Conservation (phyloP, 2,888 invertebrate species). For the Amiota communis region DNA sequence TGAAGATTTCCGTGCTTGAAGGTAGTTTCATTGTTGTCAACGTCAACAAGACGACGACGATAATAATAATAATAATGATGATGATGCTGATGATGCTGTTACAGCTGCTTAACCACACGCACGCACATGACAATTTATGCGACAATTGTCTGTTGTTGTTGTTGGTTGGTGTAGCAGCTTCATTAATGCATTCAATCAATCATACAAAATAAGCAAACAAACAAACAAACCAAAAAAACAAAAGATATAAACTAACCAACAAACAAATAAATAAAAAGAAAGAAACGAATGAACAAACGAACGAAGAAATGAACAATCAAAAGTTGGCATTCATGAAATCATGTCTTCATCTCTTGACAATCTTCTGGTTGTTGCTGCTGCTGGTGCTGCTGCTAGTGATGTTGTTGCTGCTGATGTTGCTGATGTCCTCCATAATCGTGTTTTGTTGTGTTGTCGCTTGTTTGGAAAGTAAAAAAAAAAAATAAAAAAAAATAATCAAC, state of each 20-base stretch:
- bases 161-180: slow-evolving; percentile 11
- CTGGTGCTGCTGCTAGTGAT: background rate
- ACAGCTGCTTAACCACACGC: background rate
- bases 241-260: background rate
- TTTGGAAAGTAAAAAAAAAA: too few relatives aligned
- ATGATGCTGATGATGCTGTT: background rate
- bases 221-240: background rate
- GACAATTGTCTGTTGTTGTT: slow-evolving; percentile 5
- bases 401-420: too few relatives aligned
- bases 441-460: too few relatives aligned
- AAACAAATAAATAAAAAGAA: slow-evolving; percentile 7
- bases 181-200: slow-evolving; percentile 25
- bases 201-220: slow-evolving; percentile 16
- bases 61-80: background rate
- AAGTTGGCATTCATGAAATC: slow-evolving; percentile 5
- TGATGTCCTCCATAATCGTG: too few relatives aligned
- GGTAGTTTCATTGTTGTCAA: too few relatives aligned
- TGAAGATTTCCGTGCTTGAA: too few relatives aligned
- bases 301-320: background rate
- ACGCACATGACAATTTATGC: slow-evolving; percentile 19
- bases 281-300: background rate
- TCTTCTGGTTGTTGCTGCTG: background rate
- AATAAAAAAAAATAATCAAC: too few relatives aligned
- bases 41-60: too few relatives aligned
- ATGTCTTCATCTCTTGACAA: background rate